Conservation (phyloP, 1,140 invertebrate genomes). For the Danaus plexippus region DNA sequence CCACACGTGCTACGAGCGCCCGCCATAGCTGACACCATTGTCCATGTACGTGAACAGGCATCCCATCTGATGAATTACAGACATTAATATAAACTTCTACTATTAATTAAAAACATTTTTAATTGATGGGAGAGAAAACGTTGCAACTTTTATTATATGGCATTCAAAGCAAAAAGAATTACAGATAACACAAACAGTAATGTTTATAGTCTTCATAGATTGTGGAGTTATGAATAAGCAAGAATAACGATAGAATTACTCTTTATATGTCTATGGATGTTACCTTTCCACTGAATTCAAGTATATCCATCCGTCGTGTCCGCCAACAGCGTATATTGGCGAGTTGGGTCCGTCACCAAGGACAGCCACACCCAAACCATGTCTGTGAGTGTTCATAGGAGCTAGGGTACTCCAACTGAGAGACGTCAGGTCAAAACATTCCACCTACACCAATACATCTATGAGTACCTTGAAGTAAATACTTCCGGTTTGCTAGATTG, state of each 20-base stretch:
- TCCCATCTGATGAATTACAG: slow-evolving; percentile 76
- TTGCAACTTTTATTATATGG: no score
- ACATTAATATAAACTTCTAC: neutral
- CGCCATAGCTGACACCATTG: slow-evolving; percentile 89
- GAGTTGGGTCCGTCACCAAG: slow-evolving; percentile 78
- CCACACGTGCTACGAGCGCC: slow-evolving; percentile 90
- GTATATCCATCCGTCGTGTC: slow-evolving; percentile 97
- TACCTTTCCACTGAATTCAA: slow-evolving; percentile 90
- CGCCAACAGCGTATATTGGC: slow-evolving; percentile 94
- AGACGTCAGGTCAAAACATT: slow-evolving; percentile 86
- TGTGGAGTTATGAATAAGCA: no score
- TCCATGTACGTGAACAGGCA: slow-evolving; percentile 87
- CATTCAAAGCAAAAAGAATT: no score
- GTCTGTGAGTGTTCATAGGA: slow-evolving; percentile 92
- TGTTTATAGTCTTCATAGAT: no score
- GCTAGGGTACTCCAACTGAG: slow-evolving; percentile 85
- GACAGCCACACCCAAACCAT: slow-evolving; percentile 91
- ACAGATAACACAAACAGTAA: no score
- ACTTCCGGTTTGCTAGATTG: slow-evolving; percentile 1
- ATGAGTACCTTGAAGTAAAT: slow-evolving; percentile 5
- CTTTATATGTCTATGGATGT: neutral
- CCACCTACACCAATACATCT: slow-evolving; percentile 68
- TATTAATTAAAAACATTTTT: no score
- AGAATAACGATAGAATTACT: no score
- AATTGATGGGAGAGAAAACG: no score